Conservation (phyloP, 2,888 invertebrate genomes). For the Campoplex capitator region DNA sequence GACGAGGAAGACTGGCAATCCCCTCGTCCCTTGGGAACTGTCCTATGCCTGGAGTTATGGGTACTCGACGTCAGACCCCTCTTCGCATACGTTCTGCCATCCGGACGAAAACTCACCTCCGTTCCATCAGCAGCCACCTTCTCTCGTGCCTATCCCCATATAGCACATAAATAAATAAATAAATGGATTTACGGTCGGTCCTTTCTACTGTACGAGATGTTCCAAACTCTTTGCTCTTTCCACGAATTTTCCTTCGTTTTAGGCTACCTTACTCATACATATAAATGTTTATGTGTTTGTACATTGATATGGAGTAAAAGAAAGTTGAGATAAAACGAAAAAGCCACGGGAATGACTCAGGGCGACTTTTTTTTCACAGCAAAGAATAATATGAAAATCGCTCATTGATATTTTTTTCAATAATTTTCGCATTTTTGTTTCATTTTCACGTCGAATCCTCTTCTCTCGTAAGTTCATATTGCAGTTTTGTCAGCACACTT, state of each 20-base stretch:
- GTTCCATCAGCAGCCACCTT: conserved; percentile 68
- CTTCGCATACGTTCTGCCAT: conserved; percentile 64
- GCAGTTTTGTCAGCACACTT: no score
- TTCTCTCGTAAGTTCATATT: no score
- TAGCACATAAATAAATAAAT: conserved; percentile 85
- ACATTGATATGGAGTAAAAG: background rate
- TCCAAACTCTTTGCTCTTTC: conserved; percentile 52
- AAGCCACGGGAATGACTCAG: conserved; percentile 13
- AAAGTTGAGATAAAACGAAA: conserved; percentile 26
- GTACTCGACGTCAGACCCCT: conserved; percentile 74
- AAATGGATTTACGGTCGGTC: conserved; percentile 82
- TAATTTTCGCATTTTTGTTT: conserved; percentile 21
- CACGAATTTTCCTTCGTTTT: conserved; percentile 21
- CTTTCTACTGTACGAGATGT: conserved; percentile 46
- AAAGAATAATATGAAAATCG: conserved; percentile 20
- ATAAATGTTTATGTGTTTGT: background rate
- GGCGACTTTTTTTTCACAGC: conserved; percentile 4
- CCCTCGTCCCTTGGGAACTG: conserved; percentile 79
- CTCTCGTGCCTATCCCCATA: conserved; percentile 73
- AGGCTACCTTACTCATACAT: background rate
- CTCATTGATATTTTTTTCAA: conserved; percentile 25
- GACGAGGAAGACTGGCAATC: conserved; percentile 65
- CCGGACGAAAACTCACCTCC: conserved; percentile 57
- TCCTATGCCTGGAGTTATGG: conserved; percentile 73
- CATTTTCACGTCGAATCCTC: background rate